phyloP scores from a whole-genome alignment of 2,113 vertebrate species.

The Aphyosemion australe region DNA sequence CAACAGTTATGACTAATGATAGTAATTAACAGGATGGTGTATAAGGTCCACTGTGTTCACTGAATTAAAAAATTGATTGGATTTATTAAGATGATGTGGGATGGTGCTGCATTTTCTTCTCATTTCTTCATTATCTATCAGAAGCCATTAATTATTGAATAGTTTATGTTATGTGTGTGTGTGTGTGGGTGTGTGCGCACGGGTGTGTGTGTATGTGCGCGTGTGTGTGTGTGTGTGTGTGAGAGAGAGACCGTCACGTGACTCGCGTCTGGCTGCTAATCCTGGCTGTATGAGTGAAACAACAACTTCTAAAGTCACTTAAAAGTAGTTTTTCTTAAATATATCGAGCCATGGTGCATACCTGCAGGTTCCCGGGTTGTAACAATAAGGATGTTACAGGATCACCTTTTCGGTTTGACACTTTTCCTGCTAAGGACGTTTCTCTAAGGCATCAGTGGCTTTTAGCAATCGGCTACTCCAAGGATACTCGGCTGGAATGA shows the following conservation, averaged over 20 bases:
- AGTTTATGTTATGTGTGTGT: neutral
- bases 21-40: conserved; percentile 11
- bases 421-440: no score
- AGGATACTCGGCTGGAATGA: no score
- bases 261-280: no score
- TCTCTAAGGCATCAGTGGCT: no score
- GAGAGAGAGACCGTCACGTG: neutral
- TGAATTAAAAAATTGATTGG: neutral
- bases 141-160: neutral
- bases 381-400: no score
- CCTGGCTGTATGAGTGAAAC: no score
- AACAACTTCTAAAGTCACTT: no score
- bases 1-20: conserved; percentile 12
- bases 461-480: no score
- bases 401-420: no score
- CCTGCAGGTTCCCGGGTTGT: no score
- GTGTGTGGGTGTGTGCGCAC: neutral
- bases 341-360: no score
- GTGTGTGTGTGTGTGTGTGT: neutral
- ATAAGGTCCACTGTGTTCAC: conserved; percentile 2
- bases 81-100: neutral
- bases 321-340: no score
- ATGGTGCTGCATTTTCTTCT: neutral
- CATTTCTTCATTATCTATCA: neutral
- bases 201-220: neutral